phyloP scores from a whole-genome alignment of 2,888 invertebrate species.

The Chelonus formosanus region DNA sequence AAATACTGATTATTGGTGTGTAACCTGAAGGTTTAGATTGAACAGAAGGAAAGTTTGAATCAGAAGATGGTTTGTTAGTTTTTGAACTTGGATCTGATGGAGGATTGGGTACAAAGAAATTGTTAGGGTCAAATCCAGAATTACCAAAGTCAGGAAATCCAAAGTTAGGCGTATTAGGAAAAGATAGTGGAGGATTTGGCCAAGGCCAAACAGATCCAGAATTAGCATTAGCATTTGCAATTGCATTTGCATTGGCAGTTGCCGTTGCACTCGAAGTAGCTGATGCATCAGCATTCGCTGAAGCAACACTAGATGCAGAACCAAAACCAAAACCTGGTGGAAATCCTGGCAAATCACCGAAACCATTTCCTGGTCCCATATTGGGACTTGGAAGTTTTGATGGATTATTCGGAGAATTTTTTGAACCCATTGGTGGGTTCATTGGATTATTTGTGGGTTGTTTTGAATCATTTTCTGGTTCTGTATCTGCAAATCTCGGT shows the following conservation, averaged over 20 bases:
- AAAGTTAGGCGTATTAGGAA: no score
- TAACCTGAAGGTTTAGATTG: slow-evolving; percentile 11
- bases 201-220: background rate
- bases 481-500: slow-evolving; percentile 9
- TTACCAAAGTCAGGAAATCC: no score
- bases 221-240: slow-evolving; percentile 17
- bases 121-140: no score
- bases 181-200: no score
- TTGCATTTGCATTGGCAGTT: slow-evolving; percentile 27
- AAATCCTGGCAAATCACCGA: background rate
- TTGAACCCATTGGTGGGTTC: background rate
- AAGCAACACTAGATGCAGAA: slow-evolving; percentile 35
- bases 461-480: slow-evolving; percentile 14
- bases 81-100: background rate
- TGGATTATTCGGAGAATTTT: background rate
- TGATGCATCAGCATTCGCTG: slow-evolving; percentile 26
- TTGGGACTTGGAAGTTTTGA: slow-evolving; percentile 9
- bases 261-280: no score
- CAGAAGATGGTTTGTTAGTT: background rate
- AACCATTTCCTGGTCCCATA: background rate
- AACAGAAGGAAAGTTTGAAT: background rate
- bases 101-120: no score
- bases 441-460: slow-evolving; percentile 9
- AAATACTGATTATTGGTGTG: slow-evolving; percentile 29
- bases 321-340: slow-evolving; percentile 34